A percentile compares a stretch with the other conserved stretches of the same genome.
phyloP scores from a whole-genome alignment of 2,797 vertebrate genomes.

The Mallotus villosus region DNA sequence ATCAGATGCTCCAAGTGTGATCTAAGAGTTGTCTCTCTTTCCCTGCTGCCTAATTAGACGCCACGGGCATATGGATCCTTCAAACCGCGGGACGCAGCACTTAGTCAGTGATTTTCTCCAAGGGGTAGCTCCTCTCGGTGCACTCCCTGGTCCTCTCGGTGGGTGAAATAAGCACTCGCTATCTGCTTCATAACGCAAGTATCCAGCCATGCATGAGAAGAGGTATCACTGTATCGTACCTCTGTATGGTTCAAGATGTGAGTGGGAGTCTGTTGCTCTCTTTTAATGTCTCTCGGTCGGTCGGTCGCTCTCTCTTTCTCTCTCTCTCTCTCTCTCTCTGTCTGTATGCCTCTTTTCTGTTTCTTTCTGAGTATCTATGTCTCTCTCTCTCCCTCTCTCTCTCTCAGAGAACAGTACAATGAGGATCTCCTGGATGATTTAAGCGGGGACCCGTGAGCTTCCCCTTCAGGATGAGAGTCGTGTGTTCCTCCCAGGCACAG shows the following conservation, averaged over 20 bases:
- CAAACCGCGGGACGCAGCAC: not conserved
- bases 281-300: not conserved
- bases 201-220: too few species aligned
- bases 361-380: not conserved
- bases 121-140: too few species aligned
- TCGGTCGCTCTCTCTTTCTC: not conserved
- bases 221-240: too few species aligned
- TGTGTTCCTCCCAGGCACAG: not conserved
- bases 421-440: not conserved
- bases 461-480: not conserved
- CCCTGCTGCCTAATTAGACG: not conserved
- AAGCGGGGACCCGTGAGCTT: not conserved
- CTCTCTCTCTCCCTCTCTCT: not conserved
- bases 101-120: not conserved
- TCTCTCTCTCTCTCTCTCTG: not conserved
- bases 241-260: too few species aligned
- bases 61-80: not conserved
- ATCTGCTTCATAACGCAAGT: too few species aligned
- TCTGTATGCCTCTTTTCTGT: not conserved
- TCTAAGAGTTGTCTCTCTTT: not conserved
- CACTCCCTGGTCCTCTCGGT: not conserved
- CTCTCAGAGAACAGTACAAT: not conserved
- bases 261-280: not conserved
- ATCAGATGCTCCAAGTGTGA: too few species aligned
- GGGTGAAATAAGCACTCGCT: too few species aligned